These are phyloP conservation scores for Coccyzus lansbergi DNA, from an alignment of 2,797 vertebrate species.

Conservation along the genomic window DNA sequence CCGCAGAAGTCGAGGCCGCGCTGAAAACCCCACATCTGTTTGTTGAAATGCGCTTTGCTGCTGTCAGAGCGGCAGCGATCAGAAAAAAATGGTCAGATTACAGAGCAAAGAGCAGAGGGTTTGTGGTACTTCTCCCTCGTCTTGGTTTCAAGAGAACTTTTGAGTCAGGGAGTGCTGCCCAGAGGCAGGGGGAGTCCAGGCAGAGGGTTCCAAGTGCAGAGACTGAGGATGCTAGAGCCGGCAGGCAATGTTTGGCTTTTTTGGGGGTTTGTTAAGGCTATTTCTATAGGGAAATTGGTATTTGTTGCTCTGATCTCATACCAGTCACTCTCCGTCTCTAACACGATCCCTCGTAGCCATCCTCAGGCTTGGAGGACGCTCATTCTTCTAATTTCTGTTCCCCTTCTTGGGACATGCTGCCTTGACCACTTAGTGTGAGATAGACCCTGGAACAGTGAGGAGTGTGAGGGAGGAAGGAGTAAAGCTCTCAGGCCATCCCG, in stretches of 20 bases:
- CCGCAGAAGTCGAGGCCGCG: rapidly evolving
- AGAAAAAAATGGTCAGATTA: rapidly evolving
- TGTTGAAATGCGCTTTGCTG: not conserved
- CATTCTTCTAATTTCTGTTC: not conserved
- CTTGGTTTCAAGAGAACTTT: not conserved
- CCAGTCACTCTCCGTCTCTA: not conserved
- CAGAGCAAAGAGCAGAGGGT: not conserved
- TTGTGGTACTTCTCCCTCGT: not conserved
- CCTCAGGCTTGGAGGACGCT: not conserved
- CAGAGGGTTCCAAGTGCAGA: not conserved
- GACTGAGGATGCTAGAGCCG: not conserved
- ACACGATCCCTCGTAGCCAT: not conserved
- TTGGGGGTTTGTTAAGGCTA: not conserved
- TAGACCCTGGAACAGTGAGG: not conserved
- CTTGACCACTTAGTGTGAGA: not conserved
- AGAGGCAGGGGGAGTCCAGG: not conserved
- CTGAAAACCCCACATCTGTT: not conserved
- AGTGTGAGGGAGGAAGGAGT: not conserved
- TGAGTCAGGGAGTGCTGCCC: not conserved
- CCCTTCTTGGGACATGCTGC: not conserved
- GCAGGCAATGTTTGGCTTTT: not conserved
- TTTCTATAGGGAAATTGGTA: not conserved
- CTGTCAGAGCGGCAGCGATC: not conserved
- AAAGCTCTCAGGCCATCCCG: rapidly evolving
- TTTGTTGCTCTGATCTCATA: not conserved